phyloP scores from a whole-genome alignment of 1,140 invertebrate species.

The Venturia canescens region DNA sequence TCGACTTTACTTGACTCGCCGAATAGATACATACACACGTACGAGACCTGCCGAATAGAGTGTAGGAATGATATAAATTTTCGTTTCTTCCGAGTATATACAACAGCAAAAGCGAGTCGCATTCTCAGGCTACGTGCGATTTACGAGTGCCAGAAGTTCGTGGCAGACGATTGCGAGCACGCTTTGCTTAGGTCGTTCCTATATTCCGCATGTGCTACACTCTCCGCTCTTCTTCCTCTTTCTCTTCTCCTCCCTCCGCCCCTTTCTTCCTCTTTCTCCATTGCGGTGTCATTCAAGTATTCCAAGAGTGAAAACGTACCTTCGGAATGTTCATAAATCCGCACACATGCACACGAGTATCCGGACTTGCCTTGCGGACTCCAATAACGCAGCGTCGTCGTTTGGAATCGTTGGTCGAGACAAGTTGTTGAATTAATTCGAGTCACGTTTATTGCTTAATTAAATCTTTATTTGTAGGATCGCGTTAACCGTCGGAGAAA shows the following conservation, averaged over 20 bases:
- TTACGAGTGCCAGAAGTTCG: conserved; percentile 33
- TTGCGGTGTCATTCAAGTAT: background rate
- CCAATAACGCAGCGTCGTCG: background rate
- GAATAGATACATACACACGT: background rate
- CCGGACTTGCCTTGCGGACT: background rate
- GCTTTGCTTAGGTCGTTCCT: background rate
- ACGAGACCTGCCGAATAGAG: background rate
- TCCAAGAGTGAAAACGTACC: background rate
- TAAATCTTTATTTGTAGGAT: conserved; percentile 10
- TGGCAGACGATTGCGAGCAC: background rate
- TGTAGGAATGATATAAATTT: conserved; percentile 42
- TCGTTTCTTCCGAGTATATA: background rate
- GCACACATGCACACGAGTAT: background rate
- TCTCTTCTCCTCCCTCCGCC: background rate
- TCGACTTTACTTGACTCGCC: background rate
- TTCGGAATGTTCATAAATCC: background rate
- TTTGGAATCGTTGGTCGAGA: conserved; percentile 8
- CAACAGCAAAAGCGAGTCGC: conserved; percentile 10
- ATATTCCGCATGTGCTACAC: background rate
- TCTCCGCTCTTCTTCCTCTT: background rate
- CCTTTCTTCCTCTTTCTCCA: background rate
- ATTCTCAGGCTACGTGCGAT: conserved; percentile 32
- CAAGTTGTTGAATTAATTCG: conserved; percentile 14
- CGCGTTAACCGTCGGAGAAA: background rate
- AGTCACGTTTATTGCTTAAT: conserved; percentile 38